A percentile compares a stretch with the other conserved stretches of the same genome.
phyloP scores from a whole-genome alignment of 2,797 vertebrate species.

The Acipenser oxyrinchus region DNA sequence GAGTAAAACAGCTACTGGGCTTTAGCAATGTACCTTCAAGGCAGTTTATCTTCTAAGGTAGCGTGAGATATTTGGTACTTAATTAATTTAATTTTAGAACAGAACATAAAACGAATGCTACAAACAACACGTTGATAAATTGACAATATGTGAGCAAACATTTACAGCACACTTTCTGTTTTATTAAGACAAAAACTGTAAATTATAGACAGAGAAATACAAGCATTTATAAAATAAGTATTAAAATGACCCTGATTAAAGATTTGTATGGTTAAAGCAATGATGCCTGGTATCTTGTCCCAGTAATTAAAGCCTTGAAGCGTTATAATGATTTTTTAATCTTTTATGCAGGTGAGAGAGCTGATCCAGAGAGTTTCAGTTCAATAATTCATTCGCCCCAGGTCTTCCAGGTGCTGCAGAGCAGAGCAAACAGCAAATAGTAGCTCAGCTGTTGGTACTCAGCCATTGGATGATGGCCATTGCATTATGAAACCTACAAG shows the following conservation, averaged over 20 bases:
- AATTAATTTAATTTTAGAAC: no score
- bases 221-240: conserved; percentile 34
- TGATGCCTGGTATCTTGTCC: conserved; percentile 42
- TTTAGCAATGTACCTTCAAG: no score
- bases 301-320: conserved; percentile 75
- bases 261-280: conserved; percentile 14
- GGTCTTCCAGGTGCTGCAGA: conserved; percentile 82
- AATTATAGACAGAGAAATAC: conserved; percentile 14
- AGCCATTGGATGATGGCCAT: conserved; percentile 83
- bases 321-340: conserved; percentile 80
- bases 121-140: no score
- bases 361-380: conserved; percentile 71
- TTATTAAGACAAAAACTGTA: no score
- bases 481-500: conserved; percentile 87
- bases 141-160: no score
- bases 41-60: no score
- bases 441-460: conserved; percentile 66
- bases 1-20: no score
- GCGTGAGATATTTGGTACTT: no score
- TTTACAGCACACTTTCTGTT: no score
- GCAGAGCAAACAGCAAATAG: conserved; percentile 68
- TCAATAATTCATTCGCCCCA: conserved; percentile 67
- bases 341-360: conserved; percentile 72
- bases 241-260: conserved; percentile 22
- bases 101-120: no score